Conservation (phyloP, 2,113 vertebrate genomes). For the Cygnus atratus region DNA sequence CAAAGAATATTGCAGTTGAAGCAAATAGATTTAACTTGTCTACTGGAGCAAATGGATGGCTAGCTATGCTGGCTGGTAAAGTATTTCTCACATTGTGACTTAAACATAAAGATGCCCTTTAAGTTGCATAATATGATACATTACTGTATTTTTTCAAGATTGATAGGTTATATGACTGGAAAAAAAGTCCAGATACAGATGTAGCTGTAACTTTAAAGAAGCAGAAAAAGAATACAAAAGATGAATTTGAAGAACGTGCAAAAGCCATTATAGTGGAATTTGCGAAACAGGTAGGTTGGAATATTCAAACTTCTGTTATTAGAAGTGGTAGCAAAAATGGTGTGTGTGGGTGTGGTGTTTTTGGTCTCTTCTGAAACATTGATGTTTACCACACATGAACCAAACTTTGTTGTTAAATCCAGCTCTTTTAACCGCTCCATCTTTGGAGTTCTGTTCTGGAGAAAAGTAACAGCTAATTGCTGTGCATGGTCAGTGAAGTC, state of each 20-base stretch:
- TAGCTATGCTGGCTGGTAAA: neutral
- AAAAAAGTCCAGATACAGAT: slow-evolving; percentile 93
- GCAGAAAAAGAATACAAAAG: slow-evolving; percentile 98
- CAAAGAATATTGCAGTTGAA: neutral
- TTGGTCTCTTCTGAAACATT: neutral
- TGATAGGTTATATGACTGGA: slow-evolving; percentile 98
- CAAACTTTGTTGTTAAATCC: neutral
- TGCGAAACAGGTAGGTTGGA: slow-evolving; percentile 88
- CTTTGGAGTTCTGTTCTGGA: neutral
- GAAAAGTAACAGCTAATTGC: neutral
- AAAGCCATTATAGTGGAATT: slow-evolving; percentile 95
- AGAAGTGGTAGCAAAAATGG: neutral
- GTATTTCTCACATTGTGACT: neutral
- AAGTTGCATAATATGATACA: neutral
- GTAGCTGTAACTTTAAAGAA: slow-evolving; percentile 93
- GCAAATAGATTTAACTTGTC: neutral
- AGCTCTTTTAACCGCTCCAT: neutral
- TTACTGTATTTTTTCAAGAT: slow-evolving; percentile 77
- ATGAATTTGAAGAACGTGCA: slow-evolving; percentile 94
- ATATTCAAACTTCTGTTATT: neutral
- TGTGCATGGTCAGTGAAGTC: neutral
- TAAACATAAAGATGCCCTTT: neutral
- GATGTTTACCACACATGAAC: neutral
- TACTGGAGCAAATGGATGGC: neutral
- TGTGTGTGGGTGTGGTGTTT: neutral